A percentile compares a stretch with the other conserved stretches of the same genome.
Evolutionary conservation across 2,888 invertebrate species (phyloP).

Genomic region (Gymnocheta viridis): DNA sequence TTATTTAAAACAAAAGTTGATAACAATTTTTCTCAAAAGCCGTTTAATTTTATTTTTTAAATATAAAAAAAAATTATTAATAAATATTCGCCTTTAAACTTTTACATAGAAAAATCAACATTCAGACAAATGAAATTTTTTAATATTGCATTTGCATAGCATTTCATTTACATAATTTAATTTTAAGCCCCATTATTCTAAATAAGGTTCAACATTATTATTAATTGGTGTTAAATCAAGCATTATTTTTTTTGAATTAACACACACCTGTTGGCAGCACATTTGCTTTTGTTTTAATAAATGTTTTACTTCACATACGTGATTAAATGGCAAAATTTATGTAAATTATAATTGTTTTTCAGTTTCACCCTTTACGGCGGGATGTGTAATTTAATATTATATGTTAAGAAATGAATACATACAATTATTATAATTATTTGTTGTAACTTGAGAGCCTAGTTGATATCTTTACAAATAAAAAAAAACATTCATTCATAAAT

Average conservation of each 20-base stretch:
- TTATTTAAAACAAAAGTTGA: background rate
- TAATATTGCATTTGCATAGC: background rate
- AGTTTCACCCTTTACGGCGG: background rate
- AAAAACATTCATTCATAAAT: background rate
- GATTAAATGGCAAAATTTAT: conserved; percentile 1
- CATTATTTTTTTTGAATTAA: background rate
- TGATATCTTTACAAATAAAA: too few species aligned
- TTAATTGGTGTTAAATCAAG: conserved; percentile 25
- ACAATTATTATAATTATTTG: too few species aligned
- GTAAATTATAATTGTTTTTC: conserved; percentile 8
- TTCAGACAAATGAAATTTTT: background rate
- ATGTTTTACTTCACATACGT: background rate
- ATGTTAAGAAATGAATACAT: background rate
- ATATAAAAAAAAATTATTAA: too few species aligned
- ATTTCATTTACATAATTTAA: background rate
- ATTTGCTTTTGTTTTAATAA: background rate
- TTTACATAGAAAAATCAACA: background rate
- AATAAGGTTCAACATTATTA: conserved; percentile 1
- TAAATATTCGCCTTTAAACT: background rate
- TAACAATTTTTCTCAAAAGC: background rate
- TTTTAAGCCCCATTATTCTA: background rate
- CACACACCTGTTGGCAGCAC: background rate
- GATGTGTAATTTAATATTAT: background rate
- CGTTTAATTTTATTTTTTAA: background rate
- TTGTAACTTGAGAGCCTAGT: too few species aligned